Evolutionary conservation across 2,888 invertebrate species (phyloP).

Genomic region (Sepiola atlantica): DNA sequence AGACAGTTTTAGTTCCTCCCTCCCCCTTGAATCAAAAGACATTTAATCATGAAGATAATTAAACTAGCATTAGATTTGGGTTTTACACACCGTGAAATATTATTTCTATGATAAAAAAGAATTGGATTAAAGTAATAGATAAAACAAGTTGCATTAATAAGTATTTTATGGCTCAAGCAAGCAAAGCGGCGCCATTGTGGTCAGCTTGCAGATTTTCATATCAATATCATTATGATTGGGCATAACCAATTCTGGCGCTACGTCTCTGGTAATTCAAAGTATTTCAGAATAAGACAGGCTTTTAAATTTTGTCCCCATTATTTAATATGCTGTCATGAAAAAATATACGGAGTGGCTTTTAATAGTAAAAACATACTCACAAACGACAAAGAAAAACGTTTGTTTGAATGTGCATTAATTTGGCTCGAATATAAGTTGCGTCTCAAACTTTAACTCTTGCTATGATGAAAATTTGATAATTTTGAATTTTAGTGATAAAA

Average conservation of each 20-base stretch:
- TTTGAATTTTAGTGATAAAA: too few species aligned
- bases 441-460: too few species aligned
- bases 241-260: not conserved
- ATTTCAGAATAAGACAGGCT: not conserved
- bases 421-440: too few species aligned
- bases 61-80: not conserved
- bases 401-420: too few species aligned
- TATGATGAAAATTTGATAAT: too few species aligned
- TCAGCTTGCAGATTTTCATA: not conserved
- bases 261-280: not conserved
- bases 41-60: not conserved
- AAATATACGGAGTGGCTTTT: too few species aligned
- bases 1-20: not conserved
- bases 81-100: not conserved
- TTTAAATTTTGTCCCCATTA: too few species aligned
- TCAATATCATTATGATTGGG: not conserved
- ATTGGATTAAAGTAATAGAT: not conserved
- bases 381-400: too few species aligned
- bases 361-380: too few species aligned
- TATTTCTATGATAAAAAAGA: not conserved
- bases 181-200: not conserved
- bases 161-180: not conserved
- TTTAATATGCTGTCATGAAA: too few species aligned
- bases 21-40: not conserved
- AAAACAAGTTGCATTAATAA: not conserved